Conservation (phyloP, 2,888 invertebrate species). For the Criorhina ranunculi region DNA sequence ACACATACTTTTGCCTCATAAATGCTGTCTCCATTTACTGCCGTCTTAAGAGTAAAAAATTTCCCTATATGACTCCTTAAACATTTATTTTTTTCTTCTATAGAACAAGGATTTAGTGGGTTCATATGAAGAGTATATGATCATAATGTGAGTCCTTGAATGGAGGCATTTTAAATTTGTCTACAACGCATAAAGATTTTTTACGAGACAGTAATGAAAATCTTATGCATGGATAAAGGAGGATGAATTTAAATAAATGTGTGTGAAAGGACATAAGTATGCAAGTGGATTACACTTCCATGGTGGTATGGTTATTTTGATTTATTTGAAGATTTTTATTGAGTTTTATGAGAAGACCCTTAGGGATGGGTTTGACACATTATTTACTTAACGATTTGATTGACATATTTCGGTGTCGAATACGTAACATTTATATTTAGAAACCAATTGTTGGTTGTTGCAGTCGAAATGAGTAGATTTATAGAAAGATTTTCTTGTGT, state of each 20-base stretch:
- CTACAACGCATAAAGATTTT: slow-evolving; percentile 8
- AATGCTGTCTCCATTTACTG: slow-evolving; percentile 6
- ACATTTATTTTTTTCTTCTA: neutral
- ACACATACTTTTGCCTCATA: neutral
- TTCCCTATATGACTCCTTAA: neutral
- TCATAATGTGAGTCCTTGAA: neutral
- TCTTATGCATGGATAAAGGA: neutral
- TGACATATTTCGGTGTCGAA: no score
- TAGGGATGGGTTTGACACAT: neutral
- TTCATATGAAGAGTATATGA: neutral
- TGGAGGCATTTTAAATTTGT: slow-evolving; percentile 1
- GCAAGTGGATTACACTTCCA: neutral
- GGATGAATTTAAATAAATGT: neutral
- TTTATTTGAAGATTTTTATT: neutral
- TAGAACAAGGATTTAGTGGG: slow-evolving; percentile 4
- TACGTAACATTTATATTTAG: no score
- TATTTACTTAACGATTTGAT: neutral
- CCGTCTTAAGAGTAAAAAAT: neutral
- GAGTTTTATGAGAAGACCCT: neutral
- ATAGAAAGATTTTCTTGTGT: no score
- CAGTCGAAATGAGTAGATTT: no score
- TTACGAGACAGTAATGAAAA: slow-evolving; percentile 6
- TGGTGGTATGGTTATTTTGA: neutral
- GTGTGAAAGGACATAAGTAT: neutral
- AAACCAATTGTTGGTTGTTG: no score